phyloP scores from a whole-genome alignment of 2,888 invertebrate species.

The Hirtodrosophila trivittata region DNA sequence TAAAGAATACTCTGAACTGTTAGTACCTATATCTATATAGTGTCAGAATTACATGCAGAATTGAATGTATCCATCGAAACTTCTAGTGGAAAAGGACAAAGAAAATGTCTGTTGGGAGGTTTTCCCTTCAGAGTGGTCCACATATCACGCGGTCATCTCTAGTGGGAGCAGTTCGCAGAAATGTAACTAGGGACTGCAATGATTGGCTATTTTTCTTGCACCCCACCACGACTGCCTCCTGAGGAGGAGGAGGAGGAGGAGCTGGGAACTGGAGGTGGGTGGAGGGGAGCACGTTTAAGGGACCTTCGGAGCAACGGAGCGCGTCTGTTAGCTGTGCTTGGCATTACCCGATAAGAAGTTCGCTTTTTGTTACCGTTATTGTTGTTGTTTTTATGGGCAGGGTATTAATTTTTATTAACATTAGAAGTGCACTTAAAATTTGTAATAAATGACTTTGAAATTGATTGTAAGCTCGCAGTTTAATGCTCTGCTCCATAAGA shows the following conservation, averaged over 20 bases:
- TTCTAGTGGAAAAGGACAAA: too few species aligned
- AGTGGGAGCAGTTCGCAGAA: constrained; percentile 5
- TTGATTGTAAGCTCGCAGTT: constrained; percentile 66
- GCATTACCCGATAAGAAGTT: constrained; percentile 59
- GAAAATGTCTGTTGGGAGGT: too few species aligned
- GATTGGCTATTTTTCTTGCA: constrained; percentile 52
- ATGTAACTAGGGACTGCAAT: constrained; percentile 38
- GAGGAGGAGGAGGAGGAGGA: too few species aligned
- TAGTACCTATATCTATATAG: too few species aligned
- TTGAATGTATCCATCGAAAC: too few species aligned
- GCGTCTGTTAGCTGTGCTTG: constrained; percentile 55
- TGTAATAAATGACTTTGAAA: constrained; percentile 78
- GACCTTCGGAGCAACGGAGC: constrained; percentile 30
- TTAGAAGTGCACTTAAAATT: constrained; percentile 72
- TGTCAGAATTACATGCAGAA: too few species aligned
- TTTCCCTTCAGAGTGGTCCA: too few species aligned
- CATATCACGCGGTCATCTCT: too few species aligned
- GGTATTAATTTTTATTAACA: constrained; percentile 74
- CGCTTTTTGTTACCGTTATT: constrained; percentile 10
- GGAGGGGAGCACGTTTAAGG: background rate
- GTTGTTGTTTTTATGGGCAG: constrained; percentile 17
- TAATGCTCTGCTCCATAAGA: constrained; percentile 62
- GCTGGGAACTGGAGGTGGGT: background rate
- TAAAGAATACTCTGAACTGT: too few species aligned
- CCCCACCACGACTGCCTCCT: background rate